Evolutionary conservation across 2,888 invertebrate species (phyloP), one percentile per base, ranked within the genome.

Genomic region (Cephonodes hylas): DNA sequence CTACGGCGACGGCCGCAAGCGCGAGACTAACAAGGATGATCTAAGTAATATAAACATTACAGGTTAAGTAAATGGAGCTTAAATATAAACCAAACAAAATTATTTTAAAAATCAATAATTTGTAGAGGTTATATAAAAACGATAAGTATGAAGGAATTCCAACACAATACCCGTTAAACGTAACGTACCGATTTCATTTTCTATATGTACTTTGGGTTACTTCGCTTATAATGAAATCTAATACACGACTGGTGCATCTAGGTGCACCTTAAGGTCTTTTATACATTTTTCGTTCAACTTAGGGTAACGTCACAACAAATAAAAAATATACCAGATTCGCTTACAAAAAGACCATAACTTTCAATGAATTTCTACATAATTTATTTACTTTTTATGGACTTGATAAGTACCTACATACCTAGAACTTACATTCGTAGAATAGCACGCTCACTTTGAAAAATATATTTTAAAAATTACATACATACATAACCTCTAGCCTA

Each of bases 111-210:
- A 8, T n/a, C 13, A n/a, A n/a, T 0, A 0, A 38, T 13, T 38
- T 3, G 13, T n/a, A n/a, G 1, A n/a, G 10, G 10, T 5, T 38
- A n/a, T 8, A 38, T 13, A 38, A n/a, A 38, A n/a, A n/a, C 3
- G n/a, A 4, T 1, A n/a, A 8, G 3, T 23, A 44, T 25, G 15
- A n/a, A 18, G 25, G 27, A 5, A 25, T 27, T n/a, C n/a, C n/a
- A 27, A 27, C n/a, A 59, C 20, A 20, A 10, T 18, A 20, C 1
- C 31, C 1, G 18, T 31, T 27, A 48, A 27, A 18, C 10, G 18
- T 53, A 18, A 86, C 89, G 72, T 83, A 91, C 91, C 85, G 86
- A 73, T 86, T 91, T 91, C 91, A 91, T 91, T 79, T 85, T 85
- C n/a, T n/a, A n/a, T n/a, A n/a, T n/a, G n/a, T n/a, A n/a, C n/a